Conservation (phyloP, 2,888 invertebrate species). For the Drosophila fulvimacula region DNA sequence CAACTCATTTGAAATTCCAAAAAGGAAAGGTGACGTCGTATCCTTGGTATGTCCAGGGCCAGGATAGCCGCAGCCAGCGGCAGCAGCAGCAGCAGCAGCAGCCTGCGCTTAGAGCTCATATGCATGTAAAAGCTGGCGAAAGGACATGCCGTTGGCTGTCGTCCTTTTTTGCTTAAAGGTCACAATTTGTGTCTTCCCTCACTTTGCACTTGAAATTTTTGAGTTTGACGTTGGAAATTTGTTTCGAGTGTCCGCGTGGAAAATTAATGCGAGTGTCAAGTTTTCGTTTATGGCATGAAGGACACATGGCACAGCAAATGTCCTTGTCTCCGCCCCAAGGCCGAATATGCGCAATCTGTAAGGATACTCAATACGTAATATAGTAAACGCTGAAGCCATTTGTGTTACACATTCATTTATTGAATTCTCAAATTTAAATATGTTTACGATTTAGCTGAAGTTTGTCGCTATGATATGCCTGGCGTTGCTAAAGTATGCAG, state of each 20-base stretch:
- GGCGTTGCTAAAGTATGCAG: slow-evolving; percentile 66
- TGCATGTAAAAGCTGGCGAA: slow-evolving; percentile 40
- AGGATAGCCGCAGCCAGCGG: slow-evolving; percentile 45
- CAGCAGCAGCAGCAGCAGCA: slow-evolving; percentile 19
- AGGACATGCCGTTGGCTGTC: slow-evolving; percentile 52
- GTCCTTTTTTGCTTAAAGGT: slow-evolving; percentile 51
- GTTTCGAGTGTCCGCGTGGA: slow-evolving; percentile 30
- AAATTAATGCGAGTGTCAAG: slow-evolving; percentile 61
- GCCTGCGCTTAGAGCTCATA: slow-evolving; percentile 41
- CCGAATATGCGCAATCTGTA: slow-evolving; percentile 28
- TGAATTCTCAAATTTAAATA: slow-evolving; percentile 59
- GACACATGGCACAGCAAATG: slow-evolving; percentile 26
- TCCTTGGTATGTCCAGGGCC: slow-evolving; percentile 60
- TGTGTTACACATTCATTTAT: slow-evolving; percentile 62
- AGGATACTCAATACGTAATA: slow-evolving; percentile 7
- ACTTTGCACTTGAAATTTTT: slow-evolving; percentile 60
- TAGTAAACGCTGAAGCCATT: neutral
- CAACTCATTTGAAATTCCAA: slow-evolving; percentile 65
- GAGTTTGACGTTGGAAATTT: slow-evolving; percentile 43
- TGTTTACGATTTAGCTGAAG: slow-evolving; percentile 64
- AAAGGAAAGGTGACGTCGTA: slow-evolving; percentile 46
- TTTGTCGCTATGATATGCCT: slow-evolving; percentile 66
- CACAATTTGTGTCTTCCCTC: slow-evolving; percentile 45
- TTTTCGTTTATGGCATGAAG: slow-evolving; percentile 33
- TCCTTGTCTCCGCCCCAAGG: slow-evolving; percentile 50